Evolutionary conservation across 2,888 invertebrate genomes (phyloP).

Genomic region (Clusia tigrina): DNA sequence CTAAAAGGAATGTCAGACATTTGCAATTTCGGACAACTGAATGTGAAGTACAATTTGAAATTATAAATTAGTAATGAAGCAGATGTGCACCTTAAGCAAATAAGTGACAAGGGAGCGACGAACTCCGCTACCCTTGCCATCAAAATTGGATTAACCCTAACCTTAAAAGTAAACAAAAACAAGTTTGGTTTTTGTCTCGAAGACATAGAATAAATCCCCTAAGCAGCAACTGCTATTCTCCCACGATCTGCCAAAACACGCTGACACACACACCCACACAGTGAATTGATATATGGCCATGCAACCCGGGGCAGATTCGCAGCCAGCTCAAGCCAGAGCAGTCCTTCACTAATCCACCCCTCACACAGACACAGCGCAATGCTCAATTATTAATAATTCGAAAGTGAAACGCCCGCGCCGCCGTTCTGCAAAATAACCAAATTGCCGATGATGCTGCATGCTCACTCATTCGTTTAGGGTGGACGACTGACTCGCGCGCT

Average conservation of each 20-base stretch:
- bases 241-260: conserved; percentile 15
- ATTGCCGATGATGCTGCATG: no score
- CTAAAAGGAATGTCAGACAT: background rate
- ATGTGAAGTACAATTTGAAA: background rate
- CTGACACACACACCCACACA: no score
- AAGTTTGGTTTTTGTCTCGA: background rate
- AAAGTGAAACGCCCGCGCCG: background rate
- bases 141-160: conserved; percentile 20
- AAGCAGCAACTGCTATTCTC: conserved; percentile 16
- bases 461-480: background rate
- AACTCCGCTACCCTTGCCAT: conserved; percentile 10
- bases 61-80: background rate
- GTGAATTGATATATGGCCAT: background rate
- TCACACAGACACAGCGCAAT: background rate
- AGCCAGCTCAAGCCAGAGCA: no score
- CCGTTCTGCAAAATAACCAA: background rate
- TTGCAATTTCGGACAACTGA: background rate
- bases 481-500: background rate
- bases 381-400: background rate
- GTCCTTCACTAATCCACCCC: background rate
- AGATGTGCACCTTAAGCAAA: background rate
- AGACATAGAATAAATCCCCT: conserved; percentile 9
- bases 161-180: background rate
- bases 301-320: background rate
- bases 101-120: conserved; percentile 14